Conservation (phyloP, 2,888 invertebrate genomes). For the Ennomos erosarius region DNA sequence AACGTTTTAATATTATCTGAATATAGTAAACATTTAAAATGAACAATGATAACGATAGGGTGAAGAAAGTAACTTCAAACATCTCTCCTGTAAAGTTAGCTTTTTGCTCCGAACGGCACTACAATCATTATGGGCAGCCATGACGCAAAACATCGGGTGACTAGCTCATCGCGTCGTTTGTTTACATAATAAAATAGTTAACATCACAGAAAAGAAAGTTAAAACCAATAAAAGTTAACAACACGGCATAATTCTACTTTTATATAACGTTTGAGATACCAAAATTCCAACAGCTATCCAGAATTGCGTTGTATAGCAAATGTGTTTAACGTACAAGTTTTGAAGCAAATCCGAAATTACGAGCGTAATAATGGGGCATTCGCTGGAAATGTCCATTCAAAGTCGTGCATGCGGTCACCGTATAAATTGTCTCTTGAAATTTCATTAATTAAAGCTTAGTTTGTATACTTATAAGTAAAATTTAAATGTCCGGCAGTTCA, state of each 20-base stretch:
- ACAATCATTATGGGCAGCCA: too few relatives aligned
- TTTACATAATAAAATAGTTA: too few relatives aligned
- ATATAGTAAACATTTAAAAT: too few relatives aligned
- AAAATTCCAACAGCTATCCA: slow-evolving; percentile 9
- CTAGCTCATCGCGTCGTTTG: too few relatives aligned
- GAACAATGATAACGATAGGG: too few relatives aligned
- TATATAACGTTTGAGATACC: slow-evolving; percentile 23
- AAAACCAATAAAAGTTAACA: slow-evolving; percentile 28
- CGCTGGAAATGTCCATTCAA: slow-evolving; percentile 61
- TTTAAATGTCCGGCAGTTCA: neutral
- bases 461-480: slow-evolving; percentile 3
- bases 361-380: slow-evolving; percentile 60
- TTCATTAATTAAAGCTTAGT: slow-evolving; percentile 29
- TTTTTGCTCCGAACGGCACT: too few relatives aligned
- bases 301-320: slow-evolving; percentile 31
- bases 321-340: slow-evolving; percentile 43
- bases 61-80: too few relatives aligned
- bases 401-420: slow-evolving; percentile 49
- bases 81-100: too few relatives aligned
- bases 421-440: slow-evolving; percentile 30
- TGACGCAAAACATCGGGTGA: too few relatives aligned
- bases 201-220: slow-evolving; percentile 3
- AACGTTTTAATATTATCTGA: too few relatives aligned
- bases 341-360: slow-evolving; percentile 64
- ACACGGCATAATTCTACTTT: slow-evolving; percentile 23